Conservation (phyloP, 2,888 invertebrate species). For the Cheilosia variabilis region DNA sequence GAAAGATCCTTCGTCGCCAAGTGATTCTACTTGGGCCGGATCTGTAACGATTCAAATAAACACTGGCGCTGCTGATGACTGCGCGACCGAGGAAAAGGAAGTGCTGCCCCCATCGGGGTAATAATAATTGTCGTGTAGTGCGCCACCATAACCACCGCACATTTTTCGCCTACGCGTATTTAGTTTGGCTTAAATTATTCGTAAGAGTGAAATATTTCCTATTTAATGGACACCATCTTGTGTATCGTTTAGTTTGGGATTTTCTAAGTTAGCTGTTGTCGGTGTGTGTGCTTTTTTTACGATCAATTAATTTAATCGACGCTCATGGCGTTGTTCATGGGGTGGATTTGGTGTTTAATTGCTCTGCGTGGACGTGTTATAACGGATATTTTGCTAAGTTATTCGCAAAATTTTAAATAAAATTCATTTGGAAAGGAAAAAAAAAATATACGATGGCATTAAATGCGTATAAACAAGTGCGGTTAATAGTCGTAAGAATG, state of each 20-base stretch:
- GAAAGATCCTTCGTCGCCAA: slow-evolving; percentile 71
- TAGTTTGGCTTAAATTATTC: slow-evolving; percentile 1
- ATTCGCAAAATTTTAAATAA: slow-evolving; percentile 49
- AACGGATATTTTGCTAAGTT: slow-evolving; percentile 52
- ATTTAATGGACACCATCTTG: slow-evolving; percentile 11
- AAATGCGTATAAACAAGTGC: slow-evolving; percentile 64
- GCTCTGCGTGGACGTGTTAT: slow-evolving; percentile 34
- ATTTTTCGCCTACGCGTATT: slow-evolving; percentile 7
- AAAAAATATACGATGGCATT: slow-evolving; percentile 45
- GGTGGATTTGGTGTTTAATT: slow-evolving; percentile 52
- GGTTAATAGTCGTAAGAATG: slow-evolving; percentile 56
- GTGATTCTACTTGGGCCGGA: slow-evolving; percentile 54
- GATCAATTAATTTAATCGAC: slow-evolving; percentile 69
- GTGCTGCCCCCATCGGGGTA: slow-evolving; percentile 11
- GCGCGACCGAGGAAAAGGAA: slow-evolving; percentile 33
- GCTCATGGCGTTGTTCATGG: slow-evolving; percentile 57
- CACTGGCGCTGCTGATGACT: slow-evolving; percentile 63
- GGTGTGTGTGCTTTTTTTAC: slow-evolving; percentile 30
- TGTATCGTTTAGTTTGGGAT: slow-evolving; percentile 41
- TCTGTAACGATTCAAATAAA: slow-evolving; percentile 59
- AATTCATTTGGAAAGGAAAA: slow-evolving; percentile 34
- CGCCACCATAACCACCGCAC: slow-evolving; percentile 42
- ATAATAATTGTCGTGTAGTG: slow-evolving; percentile 44
- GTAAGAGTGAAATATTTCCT: slow-evolving; percentile 1
- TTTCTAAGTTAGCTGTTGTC: slow-evolving; percentile 51